Evolutionary conservation across 2,797 vertebrate species (phyloP), one percentile per base, ranked within the genome.

Genomic region (Furcifer pardalis): DNA sequence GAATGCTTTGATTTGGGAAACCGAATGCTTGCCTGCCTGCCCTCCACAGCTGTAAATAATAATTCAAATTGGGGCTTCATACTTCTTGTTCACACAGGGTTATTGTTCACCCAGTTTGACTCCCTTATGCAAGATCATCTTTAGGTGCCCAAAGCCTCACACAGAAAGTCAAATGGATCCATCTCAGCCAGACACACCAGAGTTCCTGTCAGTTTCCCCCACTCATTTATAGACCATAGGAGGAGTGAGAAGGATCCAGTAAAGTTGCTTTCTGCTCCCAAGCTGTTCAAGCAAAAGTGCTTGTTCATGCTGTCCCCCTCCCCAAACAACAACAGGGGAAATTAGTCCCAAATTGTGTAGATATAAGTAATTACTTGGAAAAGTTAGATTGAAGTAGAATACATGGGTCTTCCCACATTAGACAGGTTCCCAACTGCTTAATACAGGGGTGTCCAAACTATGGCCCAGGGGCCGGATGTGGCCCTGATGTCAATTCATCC

Each of bases 1-100:
- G 30, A 80, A 75, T 76, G 49, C 37, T 68, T 76, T 85, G 66
- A 44, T 59, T n/a, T 77, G 74, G 56, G 21, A 13, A 59, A 27
- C 13, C 21, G 37, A 79, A 62, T 49, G 71, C 60, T 32, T 80
- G 65, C 25, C 44, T 77, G 13, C n/a, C 49, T 78, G 19, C 60
- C 77, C 65, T 78, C 42, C 12, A 7, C 0, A 52, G 32, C 44
- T 27, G 25, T 62, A 60, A 60, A 81, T 59, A 72, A 23, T 66
- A 66, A 56, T 76, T 56, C 62, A 82, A 83, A 40, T 35, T n/a
- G 23, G 9, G 56, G 10, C 59, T 66, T 77, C 69, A 74, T 5
- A 73, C 44, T 63, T 30, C 19, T 71, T 25, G 7, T 32, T 65
- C 35, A 76, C n/a, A 83, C 5, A n/a, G 13, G 21, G 7, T 10